phyloP scores from a whole-genome alignment of 2,888 invertebrate species.

The Lapara coniferarum region DNA sequence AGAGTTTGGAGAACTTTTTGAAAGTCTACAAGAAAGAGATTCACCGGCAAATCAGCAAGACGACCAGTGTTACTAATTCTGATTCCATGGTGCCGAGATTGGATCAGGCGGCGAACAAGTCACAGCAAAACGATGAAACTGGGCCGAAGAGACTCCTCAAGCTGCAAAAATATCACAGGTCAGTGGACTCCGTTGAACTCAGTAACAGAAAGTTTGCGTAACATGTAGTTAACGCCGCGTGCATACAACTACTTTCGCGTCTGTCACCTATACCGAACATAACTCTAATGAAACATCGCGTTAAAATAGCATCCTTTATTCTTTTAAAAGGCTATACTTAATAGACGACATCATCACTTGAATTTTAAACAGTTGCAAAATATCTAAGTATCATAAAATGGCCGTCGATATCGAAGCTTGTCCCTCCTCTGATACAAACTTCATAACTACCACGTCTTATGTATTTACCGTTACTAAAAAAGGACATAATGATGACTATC shows the following conservation, averaged over 20 bases:
- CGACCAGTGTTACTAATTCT: conserved; percentile 84
- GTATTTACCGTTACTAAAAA: background rate
- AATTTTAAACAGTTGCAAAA: background rate
- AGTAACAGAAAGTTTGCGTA: conserved; percentile 57
- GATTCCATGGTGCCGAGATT: conserved; percentile 82
- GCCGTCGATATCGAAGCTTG: conserved; percentile 3
- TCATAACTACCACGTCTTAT: background rate
- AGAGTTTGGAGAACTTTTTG: conserved; percentile 67
- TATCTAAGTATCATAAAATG: conserved; percentile 14
- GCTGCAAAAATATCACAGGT: conserved; percentile 84
- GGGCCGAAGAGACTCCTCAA: conserved; percentile 76
- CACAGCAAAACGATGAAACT: conserved; percentile 65
- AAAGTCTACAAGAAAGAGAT: conserved; percentile 75
- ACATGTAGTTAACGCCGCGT: conserved; percentile 48
- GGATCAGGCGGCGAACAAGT: conserved; percentile 64
- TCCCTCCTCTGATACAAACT: background rate
- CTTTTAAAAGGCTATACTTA: background rate
- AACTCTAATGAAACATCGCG: background rate
- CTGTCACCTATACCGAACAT: background rate
- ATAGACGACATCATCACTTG: no score
- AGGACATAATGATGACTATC: background rate
- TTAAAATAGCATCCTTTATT: background rate
- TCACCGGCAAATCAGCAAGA: conserved; percentile 83
- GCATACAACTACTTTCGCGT: conserved; percentile 23
- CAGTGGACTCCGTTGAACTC: conserved; percentile 72